Conservation (phyloP, 1,140 invertebrate genomes). For the Drosophila trapezifrons region DNA sequence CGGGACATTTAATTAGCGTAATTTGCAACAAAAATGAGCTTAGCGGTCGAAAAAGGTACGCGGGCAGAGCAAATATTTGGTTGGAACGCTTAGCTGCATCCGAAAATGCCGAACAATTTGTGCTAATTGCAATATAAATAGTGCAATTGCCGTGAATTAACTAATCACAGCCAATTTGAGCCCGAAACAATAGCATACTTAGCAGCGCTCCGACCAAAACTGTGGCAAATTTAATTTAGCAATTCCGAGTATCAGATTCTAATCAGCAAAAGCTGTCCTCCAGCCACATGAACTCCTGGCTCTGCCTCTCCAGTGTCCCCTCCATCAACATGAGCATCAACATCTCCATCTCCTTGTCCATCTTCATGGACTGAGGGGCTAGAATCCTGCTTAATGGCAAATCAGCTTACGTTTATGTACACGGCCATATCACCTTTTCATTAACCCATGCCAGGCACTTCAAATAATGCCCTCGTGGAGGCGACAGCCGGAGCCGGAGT, state of each 20-base stretch:
- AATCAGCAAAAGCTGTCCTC: conserved; percentile 7
- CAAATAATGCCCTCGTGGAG: conserved; percentile 62
- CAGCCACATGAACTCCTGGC: background rate
- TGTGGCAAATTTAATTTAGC: conserved; percentile 21
- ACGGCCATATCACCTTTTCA: conserved; percentile 56
- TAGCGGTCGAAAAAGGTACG: conserved; percentile 41
- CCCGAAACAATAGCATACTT: conserved; percentile 11
- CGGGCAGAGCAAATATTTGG: conserved; percentile 52
- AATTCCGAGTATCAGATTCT: background rate
- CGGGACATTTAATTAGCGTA: conserved; percentile 68
- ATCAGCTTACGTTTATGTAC: conserved; percentile 45
- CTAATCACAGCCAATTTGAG: conserved; percentile 22
- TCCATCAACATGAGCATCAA: too few species aligned
- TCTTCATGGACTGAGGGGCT: background rate
- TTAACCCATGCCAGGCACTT: conserved; percentile 70
- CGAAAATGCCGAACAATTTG: conserved; percentile 32
- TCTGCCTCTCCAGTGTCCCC: background rate
- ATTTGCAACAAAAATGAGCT: conserved; percentile 50
- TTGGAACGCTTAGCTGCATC: conserved; percentile 30
- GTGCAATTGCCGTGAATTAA: conserved; percentile 38
- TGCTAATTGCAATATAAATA: conserved; percentile 72
- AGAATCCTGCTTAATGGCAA: conserved; percentile 32
- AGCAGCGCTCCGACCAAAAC: background rate
- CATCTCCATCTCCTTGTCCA: conserved; percentile 3
- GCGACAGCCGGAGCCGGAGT: conserved; percentile 4